Evolutionary conservation across 2,797 vertebrate genomes (phyloP).

Genomic region (Lerista edwardsae): DNA sequence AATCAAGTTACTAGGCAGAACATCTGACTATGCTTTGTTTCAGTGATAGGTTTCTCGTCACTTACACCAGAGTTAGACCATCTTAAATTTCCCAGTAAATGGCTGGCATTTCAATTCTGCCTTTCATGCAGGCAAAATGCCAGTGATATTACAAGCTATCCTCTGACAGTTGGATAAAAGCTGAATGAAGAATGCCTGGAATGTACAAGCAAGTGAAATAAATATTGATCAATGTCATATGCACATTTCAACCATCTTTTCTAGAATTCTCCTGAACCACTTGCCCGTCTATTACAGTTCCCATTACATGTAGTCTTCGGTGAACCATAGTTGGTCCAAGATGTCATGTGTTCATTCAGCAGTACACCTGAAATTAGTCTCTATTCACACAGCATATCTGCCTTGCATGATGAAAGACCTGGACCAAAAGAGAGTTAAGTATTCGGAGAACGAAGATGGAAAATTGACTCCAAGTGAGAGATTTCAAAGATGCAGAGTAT

Average conservation of each 20-base stretch:
- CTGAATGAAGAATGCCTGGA: slow-evolving; percentile 17
- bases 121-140: slow-evolving; percentile 9
- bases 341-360: background rate
- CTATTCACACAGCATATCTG: background rate
- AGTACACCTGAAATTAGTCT: fast-evolving
- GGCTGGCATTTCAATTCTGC: background rate
- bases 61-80: slow-evolving; percentile 18
- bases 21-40: slow-evolving; percentile 20
- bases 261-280: background rate
- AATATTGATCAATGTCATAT: slow-evolving; percentile 15
- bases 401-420: slow-evolving; percentile 28
- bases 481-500: slow-evolving; percentile 36
- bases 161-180: background rate
- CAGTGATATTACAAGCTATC: background rate
- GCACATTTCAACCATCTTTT: slow-evolving; percentile 9
- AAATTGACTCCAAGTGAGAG: slow-evolving; percentile 15
- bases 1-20: slow-evolving; percentile 7
- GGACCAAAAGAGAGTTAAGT: slow-evolving; percentile 40
- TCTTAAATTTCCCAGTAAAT: background rate
- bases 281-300: background rate
- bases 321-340: background rate
- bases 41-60: background rate
- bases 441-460: slow-evolving; percentile 2
- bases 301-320: background rate
- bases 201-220: slow-evolving; percentile 25